Conservation (phyloP, 2,888 invertebrate genomes). For the Amphimallon solstitiale region DNA sequence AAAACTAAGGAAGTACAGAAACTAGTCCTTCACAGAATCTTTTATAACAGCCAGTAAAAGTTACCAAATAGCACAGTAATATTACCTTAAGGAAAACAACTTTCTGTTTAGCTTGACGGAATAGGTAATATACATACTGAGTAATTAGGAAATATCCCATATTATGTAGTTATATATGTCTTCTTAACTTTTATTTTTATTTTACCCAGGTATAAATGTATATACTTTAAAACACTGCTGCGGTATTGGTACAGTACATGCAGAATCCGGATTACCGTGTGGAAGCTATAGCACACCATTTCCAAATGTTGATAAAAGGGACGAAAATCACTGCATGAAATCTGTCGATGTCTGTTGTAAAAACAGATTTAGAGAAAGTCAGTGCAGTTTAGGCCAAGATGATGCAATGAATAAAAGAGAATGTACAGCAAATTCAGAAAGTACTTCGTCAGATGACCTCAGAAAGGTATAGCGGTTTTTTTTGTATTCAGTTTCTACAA, state of each 20-base stretch:
- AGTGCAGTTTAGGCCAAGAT: constrained; percentile 66
- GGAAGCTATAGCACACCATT: constrained; percentile 61
- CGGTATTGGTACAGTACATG: constrained; percentile 57
- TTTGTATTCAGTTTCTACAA: not conserved
- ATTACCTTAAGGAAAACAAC: too few species aligned
- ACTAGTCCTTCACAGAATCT: too few species aligned
- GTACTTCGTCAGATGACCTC: constrained; percentile 40
- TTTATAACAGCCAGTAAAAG: too few species aligned
- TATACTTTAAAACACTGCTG: constrained; percentile 59
- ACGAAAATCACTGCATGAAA: constrained; percentile 71
- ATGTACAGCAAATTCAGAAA: constrained; percentile 52
- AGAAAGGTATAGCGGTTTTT: constrained; percentile 43
- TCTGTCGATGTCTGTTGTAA: constrained; percentile 74
- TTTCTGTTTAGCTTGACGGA: too few species aligned
- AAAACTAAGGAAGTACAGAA: too few species aligned
- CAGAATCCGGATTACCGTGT: constrained; percentile 56
- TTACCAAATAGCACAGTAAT: too few species aligned
- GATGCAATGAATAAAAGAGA: constrained; percentile 64
- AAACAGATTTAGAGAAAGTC: constrained; percentile 63
- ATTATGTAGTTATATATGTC: not conserved
- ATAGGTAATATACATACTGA: too few species aligned
- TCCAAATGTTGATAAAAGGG: constrained; percentile 66
- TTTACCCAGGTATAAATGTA: constrained; percentile 52
- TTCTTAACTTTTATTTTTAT: not conserved
- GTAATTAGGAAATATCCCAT: too few species aligned